phyloP scores from a whole-genome alignment of 2,888 invertebrate species.

The Acanthosepion pharaonis region DNA sequence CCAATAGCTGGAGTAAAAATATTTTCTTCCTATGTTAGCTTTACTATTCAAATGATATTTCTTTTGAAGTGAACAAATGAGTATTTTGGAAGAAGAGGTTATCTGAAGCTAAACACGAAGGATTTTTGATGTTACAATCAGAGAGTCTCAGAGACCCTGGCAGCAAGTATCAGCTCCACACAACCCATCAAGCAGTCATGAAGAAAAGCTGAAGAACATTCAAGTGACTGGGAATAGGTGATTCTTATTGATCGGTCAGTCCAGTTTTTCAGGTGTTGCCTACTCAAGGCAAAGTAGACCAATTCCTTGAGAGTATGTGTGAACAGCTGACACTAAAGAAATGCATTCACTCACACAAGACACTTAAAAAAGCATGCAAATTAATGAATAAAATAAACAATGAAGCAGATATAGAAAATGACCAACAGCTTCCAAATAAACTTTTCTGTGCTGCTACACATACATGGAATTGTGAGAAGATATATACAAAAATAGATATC shows the following conservation, averaged over 20 bases:
- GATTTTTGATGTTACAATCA: not conserved
- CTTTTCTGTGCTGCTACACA: too few relatives aligned
- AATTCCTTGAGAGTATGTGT: not conserved
- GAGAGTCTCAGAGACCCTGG: not conserved
- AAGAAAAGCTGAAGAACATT: not conserved
- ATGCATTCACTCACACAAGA: not conserved
- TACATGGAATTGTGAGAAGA: too few relatives aligned
- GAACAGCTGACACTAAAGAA: not conserved
- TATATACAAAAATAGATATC: too few relatives aligned
- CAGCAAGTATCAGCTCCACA: not conserved
- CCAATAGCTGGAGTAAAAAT: too few relatives aligned
- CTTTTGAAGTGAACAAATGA: not conserved
- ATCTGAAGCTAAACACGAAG: not conserved
- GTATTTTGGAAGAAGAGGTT: not conserved
- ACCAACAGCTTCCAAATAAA: not conserved
- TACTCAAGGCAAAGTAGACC: not conserved
- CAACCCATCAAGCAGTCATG: not conserved
- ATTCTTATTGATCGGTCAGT: not conserved
- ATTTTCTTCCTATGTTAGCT: not conserved
- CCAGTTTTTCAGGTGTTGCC: not conserved
- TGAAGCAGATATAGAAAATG: not conserved
- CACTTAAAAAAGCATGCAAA: not conserved
- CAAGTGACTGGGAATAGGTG: not conserved
- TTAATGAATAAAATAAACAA: not conserved
- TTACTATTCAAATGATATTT: not conserved